Evolutionary conservation across 2,797 vertebrate genomes (phyloP), one percentile per base, ranked within the genome.

Genomic region (Sebastiscus albofasciatus): DNA sequence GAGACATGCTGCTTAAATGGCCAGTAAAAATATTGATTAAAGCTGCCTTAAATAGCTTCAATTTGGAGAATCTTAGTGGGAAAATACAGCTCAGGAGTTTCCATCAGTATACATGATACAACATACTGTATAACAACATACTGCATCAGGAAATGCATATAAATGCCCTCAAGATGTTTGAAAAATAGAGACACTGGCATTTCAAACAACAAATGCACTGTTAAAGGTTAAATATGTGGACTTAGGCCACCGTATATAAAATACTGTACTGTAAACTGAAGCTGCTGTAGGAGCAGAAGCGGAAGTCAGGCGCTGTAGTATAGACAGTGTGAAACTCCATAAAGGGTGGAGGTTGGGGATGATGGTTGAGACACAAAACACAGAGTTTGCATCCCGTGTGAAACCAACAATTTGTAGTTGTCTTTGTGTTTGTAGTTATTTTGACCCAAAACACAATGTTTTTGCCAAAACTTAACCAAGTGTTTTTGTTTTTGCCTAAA

Each of bases 151-250:
- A 49, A 68, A 52, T 61, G 56, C 46, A 52, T 20, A 20, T 8
- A 56, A 60, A 58, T 46, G 1, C 14, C 62, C 20, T 58, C 0
- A 9, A 26, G 62, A 33, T 33, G 29, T 55, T 10, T 58, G 18
- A 72, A 55, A 55, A 20, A 24, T 3, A 34, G 11, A 54, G 24
- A 33, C 42, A 56, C 52, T 71, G 60, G 64, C 55, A 83, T 86
- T 80, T 79, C 4, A 46, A 52, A 64, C 11, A 76, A 7, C 46
- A 64, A n/a, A 14, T 13, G 13, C 9, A 24, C 36, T 56, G 59
- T 22, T 6, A 73, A 74, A 83, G 69, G 66, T 81, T 75, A 72
- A 29, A 77, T 55, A 46, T 60, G 54, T 72, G 67, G 26, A 22
- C 33, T 13, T 6, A 49, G 3, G 27, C 27, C 29, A 24, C 42